Evolutionary conservation across 2,797 vertebrate genomes (phyloP).

Genomic region (Alcedo atthis): DNA sequence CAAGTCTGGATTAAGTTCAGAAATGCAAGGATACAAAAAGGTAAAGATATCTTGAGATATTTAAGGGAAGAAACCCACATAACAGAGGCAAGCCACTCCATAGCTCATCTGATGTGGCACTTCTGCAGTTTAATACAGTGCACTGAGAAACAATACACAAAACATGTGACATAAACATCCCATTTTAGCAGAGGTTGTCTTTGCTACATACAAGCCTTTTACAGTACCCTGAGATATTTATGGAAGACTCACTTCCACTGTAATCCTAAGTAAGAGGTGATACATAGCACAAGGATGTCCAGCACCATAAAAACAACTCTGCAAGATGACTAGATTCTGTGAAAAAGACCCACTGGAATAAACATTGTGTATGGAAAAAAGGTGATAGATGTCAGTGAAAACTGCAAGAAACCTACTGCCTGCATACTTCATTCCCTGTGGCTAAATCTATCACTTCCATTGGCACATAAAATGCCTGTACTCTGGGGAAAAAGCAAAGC

Average conservation of each 20-base stretch:
- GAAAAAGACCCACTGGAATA: slow-evolving; percentile 35
- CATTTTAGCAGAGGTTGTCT: background rate
- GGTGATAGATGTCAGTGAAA: slow-evolving; percentile 46
- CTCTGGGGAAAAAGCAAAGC: background rate
- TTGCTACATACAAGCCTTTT: background rate
- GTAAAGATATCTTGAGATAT: background rate
- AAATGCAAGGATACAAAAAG: background rate
- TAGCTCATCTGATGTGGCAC: background rate
- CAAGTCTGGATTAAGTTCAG: slow-evolving; percentile 12
- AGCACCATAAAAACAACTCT: background rate
- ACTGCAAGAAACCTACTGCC: slow-evolving; percentile 11
- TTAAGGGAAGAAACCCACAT: background rate
- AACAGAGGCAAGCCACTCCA: background rate
- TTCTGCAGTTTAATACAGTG: background rate
- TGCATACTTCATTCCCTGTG: slow-evolving; percentile 38
- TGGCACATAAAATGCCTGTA: slow-evolving; percentile 9
- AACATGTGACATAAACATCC: background rate
- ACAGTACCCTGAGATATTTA: slow-evolving; percentile 11
- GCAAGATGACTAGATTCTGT: slow-evolving; percentile 26
- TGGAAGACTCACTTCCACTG: background rate
- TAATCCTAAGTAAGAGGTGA: slow-evolving; percentile 8
- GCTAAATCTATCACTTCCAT: slow-evolving; percentile 51
- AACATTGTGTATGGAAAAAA: slow-evolving; percentile 17
- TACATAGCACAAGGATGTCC: background rate
- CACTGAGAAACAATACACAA: background rate